phyloP scores from a whole-genome alignment of 2,797 vertebrate genomes.

The Alosa sapidissima region DNA sequence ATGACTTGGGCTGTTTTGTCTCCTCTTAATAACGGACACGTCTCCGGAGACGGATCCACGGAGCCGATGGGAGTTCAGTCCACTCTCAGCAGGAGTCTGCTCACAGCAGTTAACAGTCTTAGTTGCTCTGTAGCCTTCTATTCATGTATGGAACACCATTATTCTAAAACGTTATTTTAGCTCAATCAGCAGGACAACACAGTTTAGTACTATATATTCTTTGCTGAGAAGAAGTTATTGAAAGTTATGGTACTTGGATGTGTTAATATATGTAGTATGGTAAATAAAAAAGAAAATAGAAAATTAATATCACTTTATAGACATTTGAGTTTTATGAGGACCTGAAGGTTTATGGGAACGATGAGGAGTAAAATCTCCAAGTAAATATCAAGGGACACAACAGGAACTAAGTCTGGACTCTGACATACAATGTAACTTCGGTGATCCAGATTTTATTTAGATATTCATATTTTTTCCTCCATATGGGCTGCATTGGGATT shows the following conservation, averaged over 20 bases:
- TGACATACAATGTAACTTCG: background rate
- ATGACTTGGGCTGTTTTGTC: slow-evolving; percentile 52
- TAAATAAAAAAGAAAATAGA: background rate
- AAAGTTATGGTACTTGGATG: no score
- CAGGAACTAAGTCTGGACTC: background rate
- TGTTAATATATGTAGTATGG: background rate
- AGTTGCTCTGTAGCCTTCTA: background rate
- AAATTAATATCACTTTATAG: background rate
- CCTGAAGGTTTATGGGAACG: background rate
- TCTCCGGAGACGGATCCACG: background rate
- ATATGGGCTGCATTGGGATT: slow-evolving; percentile 76
- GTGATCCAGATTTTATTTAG: slow-evolving; percentile 15
- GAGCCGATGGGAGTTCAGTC: slow-evolving; percentile 1
- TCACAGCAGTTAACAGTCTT: background rate
- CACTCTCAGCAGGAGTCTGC: slow-evolving; percentile 1
- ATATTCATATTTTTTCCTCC: slow-evolving; percentile 32
- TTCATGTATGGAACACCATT: background rate
- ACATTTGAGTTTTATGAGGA: background rate
- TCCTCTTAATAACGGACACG: background rate
- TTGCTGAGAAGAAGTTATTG: background rate
- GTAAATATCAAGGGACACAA: background rate
- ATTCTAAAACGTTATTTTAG: background rate
- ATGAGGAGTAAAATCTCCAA: no score
- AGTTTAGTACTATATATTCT: background rate
- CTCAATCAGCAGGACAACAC: background rate